Base-by-base conservation (phyloP, 2,113 vertebrate species). In the Ammospiza nelsoni region DNA sequence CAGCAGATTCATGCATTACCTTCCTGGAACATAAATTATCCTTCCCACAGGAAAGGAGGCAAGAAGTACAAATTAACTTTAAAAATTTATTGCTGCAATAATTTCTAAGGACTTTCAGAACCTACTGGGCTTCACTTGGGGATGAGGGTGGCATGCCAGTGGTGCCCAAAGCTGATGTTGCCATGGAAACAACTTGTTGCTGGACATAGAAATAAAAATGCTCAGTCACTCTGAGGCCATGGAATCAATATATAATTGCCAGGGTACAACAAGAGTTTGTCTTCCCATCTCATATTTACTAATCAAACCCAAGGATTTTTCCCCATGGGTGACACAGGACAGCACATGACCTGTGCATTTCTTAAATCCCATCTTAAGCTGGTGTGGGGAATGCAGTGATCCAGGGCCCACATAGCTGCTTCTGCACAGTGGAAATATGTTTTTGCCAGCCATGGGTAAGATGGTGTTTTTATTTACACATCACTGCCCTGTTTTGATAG, bases 141-240 rank as follows among this genome's bases (percentile, higher is more conserved):
- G 87, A 91, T 69, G 74, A 97, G 80, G 87, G 91, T 95, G 77
- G 86, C 68, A 88, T 61, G 46, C 41, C 5, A 91, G 58, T 16
- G 91, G 95, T 96, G 80, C 88, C 96, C 95, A 96, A 41, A 33
- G 43, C 86, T 79, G 49, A 67, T 21, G 79, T 96, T 97, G 95
- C 93, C 57, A 23, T 92, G 87, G 95, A 89, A 97, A 97, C 96
- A 82, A 85, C 80, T 93, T 97, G 95, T 97, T 97, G 96, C 96
- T 97, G 97, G 97, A 97, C 95, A 14, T 69, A 86, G 96, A 91
- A 96, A 84, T n/a, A 95, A 92, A 97, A 98, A 92, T 37, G 90
- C 90, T 91, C 97, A 95, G 96, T 95, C 96, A 97, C 92, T 94
- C 87, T 4, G 12, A 90, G 35, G 77, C 91, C 68, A 94, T 39